phyloP scores from a whole-genome alignment of 2,797 vertebrate species.

The Fratercula arctica region DNA sequence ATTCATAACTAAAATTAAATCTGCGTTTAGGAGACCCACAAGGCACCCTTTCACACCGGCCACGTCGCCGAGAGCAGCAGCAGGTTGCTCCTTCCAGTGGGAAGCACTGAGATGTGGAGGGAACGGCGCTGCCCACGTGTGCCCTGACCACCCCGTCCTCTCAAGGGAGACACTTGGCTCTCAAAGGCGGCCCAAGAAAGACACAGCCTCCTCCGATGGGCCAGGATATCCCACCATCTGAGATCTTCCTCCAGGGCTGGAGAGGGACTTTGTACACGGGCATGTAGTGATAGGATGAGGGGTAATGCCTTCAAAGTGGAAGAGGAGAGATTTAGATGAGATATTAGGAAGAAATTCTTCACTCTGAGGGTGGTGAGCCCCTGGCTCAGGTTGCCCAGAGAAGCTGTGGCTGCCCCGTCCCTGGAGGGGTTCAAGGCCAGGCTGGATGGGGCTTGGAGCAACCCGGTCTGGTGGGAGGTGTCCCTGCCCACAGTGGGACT shows the following conservation, averaged over 20 bases:
- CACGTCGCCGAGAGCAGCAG: accelerated
- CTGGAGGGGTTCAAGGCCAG: neutral
- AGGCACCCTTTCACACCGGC: neutral
- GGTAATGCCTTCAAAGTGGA: neutral
- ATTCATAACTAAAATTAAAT: conserved; percentile 49
- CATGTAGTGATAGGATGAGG: neutral
- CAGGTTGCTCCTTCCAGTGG: neutral
- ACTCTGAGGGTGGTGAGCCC: neutral
- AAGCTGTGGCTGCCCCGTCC: neutral
- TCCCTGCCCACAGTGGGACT: neutral
- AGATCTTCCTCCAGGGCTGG: neutral
- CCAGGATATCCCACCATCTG: neutral
- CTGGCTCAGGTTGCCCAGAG: neutral
- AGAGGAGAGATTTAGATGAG: neutral
- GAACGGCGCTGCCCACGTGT: accelerated
- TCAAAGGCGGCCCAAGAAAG: neutral
- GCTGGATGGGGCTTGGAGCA: neutral
- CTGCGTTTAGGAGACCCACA: neutral
- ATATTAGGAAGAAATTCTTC: neutral
- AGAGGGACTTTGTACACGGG: neutral
- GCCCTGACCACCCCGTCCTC: neutral
- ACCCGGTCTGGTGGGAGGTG: neutral
- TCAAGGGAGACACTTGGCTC: neutral
- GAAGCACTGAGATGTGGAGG: accelerated
- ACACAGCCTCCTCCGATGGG: neutral